A percentile compares a stretch with the other conserved stretches of the same genome.
phyloP scores from a whole-genome alignment of 23 tunicate genomes.

The Halocynthia aurantium region DNA sequence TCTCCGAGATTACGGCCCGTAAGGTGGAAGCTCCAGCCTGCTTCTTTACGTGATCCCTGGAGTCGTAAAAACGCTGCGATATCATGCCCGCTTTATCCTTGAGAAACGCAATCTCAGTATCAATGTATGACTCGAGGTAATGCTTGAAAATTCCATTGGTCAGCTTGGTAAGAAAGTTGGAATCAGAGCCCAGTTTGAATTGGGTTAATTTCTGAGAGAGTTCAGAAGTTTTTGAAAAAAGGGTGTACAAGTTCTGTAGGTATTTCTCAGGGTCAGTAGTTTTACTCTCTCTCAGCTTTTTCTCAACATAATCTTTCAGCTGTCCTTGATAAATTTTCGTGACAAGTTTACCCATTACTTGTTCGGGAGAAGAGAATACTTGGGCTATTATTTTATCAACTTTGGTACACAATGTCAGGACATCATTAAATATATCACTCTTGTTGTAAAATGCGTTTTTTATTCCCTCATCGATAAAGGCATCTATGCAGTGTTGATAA shows the following conservation, averaged over 20 bases:
- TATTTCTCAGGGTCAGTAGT: constrained; percentile 79
- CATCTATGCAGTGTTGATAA: constrained; percentile 93
- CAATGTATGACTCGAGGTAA: constrained; percentile 62
- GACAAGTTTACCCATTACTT: constrained; percentile 90
- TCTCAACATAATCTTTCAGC: constrained; percentile 54
- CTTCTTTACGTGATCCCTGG: constrained; percentile 85
- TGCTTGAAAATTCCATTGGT: constrained; percentile 71
- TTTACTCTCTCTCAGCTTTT: constrained; percentile 43
- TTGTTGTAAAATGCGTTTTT: constrained; percentile 49
- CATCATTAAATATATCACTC: constrained; percentile 70
- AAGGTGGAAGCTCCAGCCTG: constrained; percentile 56
- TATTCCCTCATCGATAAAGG: constrained; percentile 85
- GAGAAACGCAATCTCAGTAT: constrained; percentile 57
- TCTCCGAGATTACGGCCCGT: constrained; percentile 78
- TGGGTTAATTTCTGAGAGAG: constrained; percentile 55
- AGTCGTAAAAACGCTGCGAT: constrained; percentile 83
- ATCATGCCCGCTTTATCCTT: constrained; percentile 80
- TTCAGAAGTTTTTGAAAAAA: constrained; percentile 69
- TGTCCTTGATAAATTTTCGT: constrained; percentile 67
- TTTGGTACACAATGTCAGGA: constrained; percentile 61
- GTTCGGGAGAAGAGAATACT: constrained; percentile 89
- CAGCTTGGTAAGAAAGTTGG: constrained; percentile 66
- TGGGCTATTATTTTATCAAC: constrained; percentile 66
- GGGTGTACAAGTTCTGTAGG: constrained; percentile 51
- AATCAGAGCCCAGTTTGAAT: constrained; percentile 83